Percentiles rank a stretch among this genome's conserved stretches.
Evolutionary conservation across 2,888 invertebrate genomes (phyloP).

Genomic region (Acanthacorydalis orientalis): DNA sequence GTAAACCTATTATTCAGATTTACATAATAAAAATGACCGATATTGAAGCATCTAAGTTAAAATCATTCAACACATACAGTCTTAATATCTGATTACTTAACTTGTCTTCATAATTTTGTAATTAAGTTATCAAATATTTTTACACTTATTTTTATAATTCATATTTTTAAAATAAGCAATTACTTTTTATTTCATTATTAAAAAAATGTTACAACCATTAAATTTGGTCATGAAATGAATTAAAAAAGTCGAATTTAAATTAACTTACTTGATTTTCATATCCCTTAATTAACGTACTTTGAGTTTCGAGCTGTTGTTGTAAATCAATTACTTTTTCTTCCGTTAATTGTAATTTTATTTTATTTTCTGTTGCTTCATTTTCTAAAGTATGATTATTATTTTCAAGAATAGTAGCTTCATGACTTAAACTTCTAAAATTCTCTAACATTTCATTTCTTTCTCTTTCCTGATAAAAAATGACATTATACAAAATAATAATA

Average conservation of each 20-base stretch:
- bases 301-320: constrained; percentile 41
- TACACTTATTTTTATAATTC: too few relatives aligned
- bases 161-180: too few relatives aligned
- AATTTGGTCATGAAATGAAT: too few relatives aligned
- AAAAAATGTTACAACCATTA: too few relatives aligned
- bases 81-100: too few relatives aligned
- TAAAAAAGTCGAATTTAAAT: not conserved
- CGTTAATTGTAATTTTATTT: constrained; percentile 33
- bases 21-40: too few relatives aligned
- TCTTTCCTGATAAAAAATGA: constrained; percentile 38
- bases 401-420: constrained; percentile 61
- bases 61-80: too few relatives aligned
- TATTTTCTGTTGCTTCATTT: constrained; percentile 52
- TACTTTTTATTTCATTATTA: too few relatives aligned
- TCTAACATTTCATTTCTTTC: constrained; percentile 68
- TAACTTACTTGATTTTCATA: constrained; percentile 36
- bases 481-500: constrained; percentile 6
- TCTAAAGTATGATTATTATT: constrained; percentile 66
- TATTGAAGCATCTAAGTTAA: too few relatives aligned
- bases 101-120: too few relatives aligned
- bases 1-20: too few relatives aligned
- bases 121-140: too few relatives aligned
- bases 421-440: constrained; percentile 58
- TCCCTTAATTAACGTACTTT: constrained; percentile 32
- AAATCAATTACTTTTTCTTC: constrained; percentile 41